Percentiles rank a stretch among this genome's conserved stretches.
phyloP scores from a whole-genome alignment of 2,888 invertebrate genomes.

The Scaptomyza cyrtandrae region DNA sequence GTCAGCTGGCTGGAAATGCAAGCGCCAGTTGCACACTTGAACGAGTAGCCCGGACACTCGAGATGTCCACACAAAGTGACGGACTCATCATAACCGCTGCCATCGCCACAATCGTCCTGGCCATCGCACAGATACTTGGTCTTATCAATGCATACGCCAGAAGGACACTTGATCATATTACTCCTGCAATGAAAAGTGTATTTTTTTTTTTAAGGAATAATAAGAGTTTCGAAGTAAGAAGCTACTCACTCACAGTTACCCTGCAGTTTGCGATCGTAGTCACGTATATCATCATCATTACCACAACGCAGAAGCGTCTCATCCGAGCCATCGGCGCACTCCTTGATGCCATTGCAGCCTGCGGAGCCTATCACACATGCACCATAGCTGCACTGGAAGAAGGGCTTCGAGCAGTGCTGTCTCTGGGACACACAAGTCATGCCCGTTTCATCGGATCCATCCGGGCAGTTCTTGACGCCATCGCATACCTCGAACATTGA shows the following conservation, averaged over 20 bases:
- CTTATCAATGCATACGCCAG: conserved; percentile 67
- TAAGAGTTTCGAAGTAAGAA: not conserved
- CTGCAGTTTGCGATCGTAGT: conserved; percentile 24
- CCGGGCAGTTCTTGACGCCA: conserved; percentile 74
- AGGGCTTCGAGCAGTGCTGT: conserved; percentile 66
- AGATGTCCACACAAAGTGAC: conserved; percentile 56
- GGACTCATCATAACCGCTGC: conserved; percentile 58
- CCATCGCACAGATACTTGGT: conserved; percentile 55
- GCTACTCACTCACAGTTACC: conserved; percentile 63
- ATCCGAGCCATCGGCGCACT: conserved; percentile 68
- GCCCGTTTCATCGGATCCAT: conserved; percentile 80
- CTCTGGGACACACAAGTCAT: conserved; percentile 69
- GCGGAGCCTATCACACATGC: conserved; percentile 75
- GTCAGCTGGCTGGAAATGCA: conserved; percentile 47
- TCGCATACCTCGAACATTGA: conserved; percentile 68
- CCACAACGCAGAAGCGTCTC: conserved; percentile 62
- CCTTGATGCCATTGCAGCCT: conserved; percentile 47
- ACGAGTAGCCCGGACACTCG: conserved; percentile 65
- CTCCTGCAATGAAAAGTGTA: conserved; percentile 30
- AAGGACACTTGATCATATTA: conserved; percentile 64
- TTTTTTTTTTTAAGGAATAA: too few relatives aligned
- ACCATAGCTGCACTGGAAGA: conserved; percentile 83
- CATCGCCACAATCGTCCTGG: conserved; percentile 67
- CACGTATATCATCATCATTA: conserved; percentile 44
- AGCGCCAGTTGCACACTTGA: conserved; percentile 62